Conservation (phyloP, 2,888 invertebrate genomes). For the Ptilodon capucinus region DNA sequence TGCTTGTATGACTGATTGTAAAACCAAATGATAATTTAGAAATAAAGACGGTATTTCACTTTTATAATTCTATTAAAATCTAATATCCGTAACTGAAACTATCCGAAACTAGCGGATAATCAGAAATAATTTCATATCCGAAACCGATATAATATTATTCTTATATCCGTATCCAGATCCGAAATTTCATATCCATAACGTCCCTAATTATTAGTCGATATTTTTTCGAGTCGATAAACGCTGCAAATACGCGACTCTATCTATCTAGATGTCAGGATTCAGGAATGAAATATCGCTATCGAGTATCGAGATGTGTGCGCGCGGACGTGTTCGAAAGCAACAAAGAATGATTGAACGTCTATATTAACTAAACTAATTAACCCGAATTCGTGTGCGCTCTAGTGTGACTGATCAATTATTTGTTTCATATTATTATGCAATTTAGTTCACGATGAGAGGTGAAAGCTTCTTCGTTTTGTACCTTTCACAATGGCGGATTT, state of each 20-base stretch:
- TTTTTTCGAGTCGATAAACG: conserved; percentile 55
- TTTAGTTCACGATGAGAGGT: conserved; percentile 8
- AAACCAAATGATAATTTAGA: too few relatives aligned
- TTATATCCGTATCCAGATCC: too few relatives aligned
- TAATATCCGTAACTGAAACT: too few relatives aligned
- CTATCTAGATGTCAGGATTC: conserved; percentile 36
- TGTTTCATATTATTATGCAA: conserved; percentile 20
- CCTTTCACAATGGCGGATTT: background rate
- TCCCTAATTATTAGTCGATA: too few relatives aligned
- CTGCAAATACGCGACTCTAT: conserved; percentile 41
- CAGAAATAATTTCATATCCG: too few relatives aligned
- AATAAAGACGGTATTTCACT: too few relatives aligned
- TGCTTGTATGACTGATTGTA: too few relatives aligned
- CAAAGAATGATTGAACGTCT: conserved; percentile 47
- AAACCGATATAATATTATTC: too few relatives aligned
- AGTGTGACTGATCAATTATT: conserved; percentile 26
- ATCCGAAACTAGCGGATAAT: too few relatives aligned
- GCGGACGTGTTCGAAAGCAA: conserved; percentile 40
- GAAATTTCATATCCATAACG: too few relatives aligned
- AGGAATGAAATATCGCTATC: conserved; percentile 51
- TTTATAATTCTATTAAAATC: too few relatives aligned
- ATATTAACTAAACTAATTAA: conserved; percentile 48
- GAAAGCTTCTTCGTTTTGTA: conserved; percentile 24
- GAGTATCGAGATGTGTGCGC: conserved; percentile 46
- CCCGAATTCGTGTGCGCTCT: conserved; percentile 33